phyloP scores from a whole-genome alignment of 2,888 invertebrate species.

The Netelia inedita region DNA sequence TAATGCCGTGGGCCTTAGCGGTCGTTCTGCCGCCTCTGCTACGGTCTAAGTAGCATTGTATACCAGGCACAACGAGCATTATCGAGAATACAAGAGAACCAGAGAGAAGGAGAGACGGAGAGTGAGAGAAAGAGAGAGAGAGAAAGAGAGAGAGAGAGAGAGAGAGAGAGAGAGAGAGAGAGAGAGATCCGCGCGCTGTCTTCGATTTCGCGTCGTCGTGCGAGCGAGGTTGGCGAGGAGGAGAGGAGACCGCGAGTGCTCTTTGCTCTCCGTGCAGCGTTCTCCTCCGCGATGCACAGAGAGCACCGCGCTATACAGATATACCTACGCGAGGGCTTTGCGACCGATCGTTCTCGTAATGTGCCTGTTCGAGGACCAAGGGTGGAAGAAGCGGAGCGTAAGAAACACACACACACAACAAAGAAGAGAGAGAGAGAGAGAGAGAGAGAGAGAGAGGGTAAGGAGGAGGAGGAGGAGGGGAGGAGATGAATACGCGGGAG shows the following conservation, averaged over 20 bases:
- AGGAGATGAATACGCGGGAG: constrained; percentile 69
- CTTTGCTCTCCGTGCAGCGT: constrained; percentile 49
- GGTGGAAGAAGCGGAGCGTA: constrained; percentile 61
- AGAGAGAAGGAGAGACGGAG: constrained; percentile 67
- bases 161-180: constrained; percentile 45
- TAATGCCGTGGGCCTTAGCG: constrained; percentile 61
- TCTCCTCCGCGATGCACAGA: constrained; percentile 28
- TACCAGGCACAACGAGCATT: constrained; percentile 41
- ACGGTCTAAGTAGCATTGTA: constrained; percentile 62
- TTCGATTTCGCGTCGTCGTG: constrained; percentile 64
- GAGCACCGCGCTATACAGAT: constrained; percentile 9
- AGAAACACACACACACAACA: background rate
- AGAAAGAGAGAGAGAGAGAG: constrained; percentile 42
- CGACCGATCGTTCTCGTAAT: constrained; percentile 63
- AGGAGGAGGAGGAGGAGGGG: constrained; percentile 30
- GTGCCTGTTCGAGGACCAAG: constrained; percentile 31
- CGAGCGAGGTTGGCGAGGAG: constrained; percentile 54
- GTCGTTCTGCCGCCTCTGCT: constrained; percentile 30
- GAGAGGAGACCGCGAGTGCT: constrained; percentile 37
- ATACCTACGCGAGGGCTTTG: constrained; percentile 7
- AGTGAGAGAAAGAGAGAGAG: constrained; percentile 53
- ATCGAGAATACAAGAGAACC: constrained; percentile 10
- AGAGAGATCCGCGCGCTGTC: constrained; percentile 43
- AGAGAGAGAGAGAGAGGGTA: constrained; percentile 10
- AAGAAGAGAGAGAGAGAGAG: background rate